These are phyloP conservation scores for Sebastolobus altivelis DNA, from an alignment of 2,797 vertebrate species.

Conservation along the genomic window DNA sequence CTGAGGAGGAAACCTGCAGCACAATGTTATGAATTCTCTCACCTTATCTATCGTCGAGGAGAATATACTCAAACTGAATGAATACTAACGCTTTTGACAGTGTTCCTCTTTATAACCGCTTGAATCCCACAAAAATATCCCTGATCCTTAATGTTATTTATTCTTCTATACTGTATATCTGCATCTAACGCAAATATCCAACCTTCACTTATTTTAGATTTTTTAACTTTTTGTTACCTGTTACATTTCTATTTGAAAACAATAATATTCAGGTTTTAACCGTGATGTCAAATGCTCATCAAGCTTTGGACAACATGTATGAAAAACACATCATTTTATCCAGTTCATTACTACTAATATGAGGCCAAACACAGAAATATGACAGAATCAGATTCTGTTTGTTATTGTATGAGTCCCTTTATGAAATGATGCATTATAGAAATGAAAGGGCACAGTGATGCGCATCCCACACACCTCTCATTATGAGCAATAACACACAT, in stretches of 20 bases:
- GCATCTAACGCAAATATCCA: slow-evolving; percentile 67
- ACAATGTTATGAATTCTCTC: slow-evolving; percentile 64
- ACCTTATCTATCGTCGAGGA: slow-evolving; percentile 43
- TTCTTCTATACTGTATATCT: slow-evolving; percentile 72
- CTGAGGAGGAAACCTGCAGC: slow-evolving; percentile 59
- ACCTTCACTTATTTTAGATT: slow-evolving; percentile 58
- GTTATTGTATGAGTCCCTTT: slow-evolving; percentile 54
- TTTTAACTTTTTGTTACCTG: slow-evolving; percentile 67
- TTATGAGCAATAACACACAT: slow-evolving; percentile 81
- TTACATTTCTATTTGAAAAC: slow-evolving; percentile 68
- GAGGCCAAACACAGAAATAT: slow-evolving; percentile 66
- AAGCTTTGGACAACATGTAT: slow-evolving; percentile 42
- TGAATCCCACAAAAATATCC: slow-evolving; percentile 57
- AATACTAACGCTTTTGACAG: slow-evolving; percentile 68
- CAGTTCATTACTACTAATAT: slow-evolving; percentile 36
- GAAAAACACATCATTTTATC: slow-evolving; percentile 6
- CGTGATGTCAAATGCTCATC: slow-evolving; percentile 65
- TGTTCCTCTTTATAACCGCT: slow-evolving; percentile 68
- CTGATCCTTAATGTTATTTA: slow-evolving; percentile 68
- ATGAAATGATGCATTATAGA: slow-evolving; percentile 48
- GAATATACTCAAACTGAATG: slow-evolving; percentile 65
- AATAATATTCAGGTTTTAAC: slow-evolving; percentile 74
- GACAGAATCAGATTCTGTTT: slow-evolving; percentile 39
- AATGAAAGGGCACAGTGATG: slow-evolving; percentile 59
- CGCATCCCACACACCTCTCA: slow-evolving; percentile 65